Percentiles rank a stretch among this genome's conserved stretches.
Conservation (phyloP, 2,797 vertebrate genomes). For the Anguilla anguilla region DNA sequence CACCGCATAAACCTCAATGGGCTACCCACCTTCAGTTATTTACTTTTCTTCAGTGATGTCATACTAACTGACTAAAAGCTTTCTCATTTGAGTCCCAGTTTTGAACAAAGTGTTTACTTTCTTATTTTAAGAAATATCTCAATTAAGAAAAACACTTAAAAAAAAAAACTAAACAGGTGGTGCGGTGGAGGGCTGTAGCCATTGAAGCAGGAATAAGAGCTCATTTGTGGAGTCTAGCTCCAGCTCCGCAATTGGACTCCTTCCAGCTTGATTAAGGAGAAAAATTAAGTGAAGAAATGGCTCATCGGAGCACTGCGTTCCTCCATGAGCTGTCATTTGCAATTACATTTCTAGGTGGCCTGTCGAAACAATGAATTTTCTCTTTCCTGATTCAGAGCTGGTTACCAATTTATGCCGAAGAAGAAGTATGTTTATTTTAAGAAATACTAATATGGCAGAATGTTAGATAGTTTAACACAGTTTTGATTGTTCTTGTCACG, state of each 20-base stretch:
- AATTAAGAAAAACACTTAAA: background rate
- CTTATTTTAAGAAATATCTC: conserved; percentile 14
- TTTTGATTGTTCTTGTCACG: conserved; percentile 8
- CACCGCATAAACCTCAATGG: background rate
- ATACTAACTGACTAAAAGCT: background rate
- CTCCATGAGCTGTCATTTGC: conserved; percentile 20
- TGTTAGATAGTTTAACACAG: conserved; percentile 4
- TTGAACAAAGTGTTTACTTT: background rate
- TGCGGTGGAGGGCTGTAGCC: background rate
- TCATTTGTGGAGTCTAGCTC: background rate
- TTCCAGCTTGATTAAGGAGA: conserved; percentile 42
- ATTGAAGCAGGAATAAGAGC: conserved; percentile 4
- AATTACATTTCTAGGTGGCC: conserved; percentile 44
- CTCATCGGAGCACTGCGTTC: conserved; percentile 38
- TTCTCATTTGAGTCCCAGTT: background rate
- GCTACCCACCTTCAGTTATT: background rate
- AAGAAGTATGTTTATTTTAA: background rate
- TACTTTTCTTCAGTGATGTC: background rate
- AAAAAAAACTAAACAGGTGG: conserved; percentile 5
- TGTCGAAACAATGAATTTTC: conserved; percentile 33
- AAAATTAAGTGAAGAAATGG: conserved; percentile 32
- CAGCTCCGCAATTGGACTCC: conserved; percentile 23
- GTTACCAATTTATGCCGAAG: conserved; percentile 23
- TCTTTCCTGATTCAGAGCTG: conserved; percentile 38
- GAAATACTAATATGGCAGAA: background rate